Conservation (phyloP, 2,113 vertebrate species). For the Copsychus sechellarum region DNA sequence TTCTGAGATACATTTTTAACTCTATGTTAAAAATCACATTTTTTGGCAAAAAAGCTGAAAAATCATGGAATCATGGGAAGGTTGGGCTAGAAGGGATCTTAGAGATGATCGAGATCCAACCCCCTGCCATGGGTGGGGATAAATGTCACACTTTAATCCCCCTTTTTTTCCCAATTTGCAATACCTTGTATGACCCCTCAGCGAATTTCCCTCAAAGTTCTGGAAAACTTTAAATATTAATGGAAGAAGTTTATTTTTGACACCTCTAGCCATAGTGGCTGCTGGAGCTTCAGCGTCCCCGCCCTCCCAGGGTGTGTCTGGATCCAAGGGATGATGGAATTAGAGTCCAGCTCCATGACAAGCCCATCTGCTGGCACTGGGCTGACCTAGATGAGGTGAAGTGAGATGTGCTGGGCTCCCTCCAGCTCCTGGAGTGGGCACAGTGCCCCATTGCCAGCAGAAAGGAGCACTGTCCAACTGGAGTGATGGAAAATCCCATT, state of each 20-base stretch:
- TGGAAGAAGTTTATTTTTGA: not conserved
- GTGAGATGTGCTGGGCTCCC: slow-evolving; percentile 8
- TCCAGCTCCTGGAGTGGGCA: not conserved
- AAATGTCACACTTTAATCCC: not conserved
- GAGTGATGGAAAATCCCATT: not conserved
- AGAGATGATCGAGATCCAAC: too few species aligned
- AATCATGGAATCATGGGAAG: not conserved
- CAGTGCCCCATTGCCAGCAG: not conserved
- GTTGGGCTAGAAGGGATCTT: not conserved
- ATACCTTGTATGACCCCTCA: not conserved
- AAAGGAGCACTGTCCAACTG: not conserved
- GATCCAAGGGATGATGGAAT: not conserved
- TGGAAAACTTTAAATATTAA: not conserved
- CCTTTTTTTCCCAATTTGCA: not conserved
- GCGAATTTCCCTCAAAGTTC: rapidly evolving
- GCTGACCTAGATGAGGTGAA: slow-evolving; percentile 33
- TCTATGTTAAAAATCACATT: not conserved
- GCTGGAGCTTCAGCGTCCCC: not conserved
- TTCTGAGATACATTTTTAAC: not conserved
- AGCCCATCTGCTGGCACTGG: not conserved
- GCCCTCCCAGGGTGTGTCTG: not conserved
- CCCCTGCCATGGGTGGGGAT: not conserved
- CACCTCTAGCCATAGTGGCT: not conserved
- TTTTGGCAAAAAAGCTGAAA: not conserved
- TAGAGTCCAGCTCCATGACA: slow-evolving; percentile 11